These are phyloP conservation scores for Taeniopygia guttata DNA, from an alignment of 2,797 vertebrate species.

Conservation along the genomic window DNA sequence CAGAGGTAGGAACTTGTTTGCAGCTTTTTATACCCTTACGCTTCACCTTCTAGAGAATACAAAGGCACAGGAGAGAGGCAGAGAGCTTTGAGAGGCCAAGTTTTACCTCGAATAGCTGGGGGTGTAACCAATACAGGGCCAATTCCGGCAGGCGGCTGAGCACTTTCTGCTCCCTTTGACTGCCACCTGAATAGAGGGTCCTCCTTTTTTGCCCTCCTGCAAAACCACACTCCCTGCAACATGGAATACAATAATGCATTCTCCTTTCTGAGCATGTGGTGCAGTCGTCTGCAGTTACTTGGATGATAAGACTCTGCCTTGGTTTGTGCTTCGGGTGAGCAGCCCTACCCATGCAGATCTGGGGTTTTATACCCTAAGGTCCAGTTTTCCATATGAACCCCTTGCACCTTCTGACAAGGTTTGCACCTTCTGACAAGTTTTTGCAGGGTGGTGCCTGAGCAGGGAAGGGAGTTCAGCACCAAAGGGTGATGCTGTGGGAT, in stretches of 20 bases:
- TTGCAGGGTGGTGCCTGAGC: rapidly evolving
- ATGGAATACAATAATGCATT: rapidly evolving
- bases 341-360: rapidly evolving
- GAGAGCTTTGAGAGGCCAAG: constrained; percentile 54
- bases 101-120: constrained; percentile 42
- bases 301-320: neutral
- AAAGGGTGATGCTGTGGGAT: neutral
- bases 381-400: neutral
- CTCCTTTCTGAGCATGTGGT: rapidly evolving
- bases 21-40: constrained; percentile 85
- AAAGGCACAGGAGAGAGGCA: constrained; percentile 85
- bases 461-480: neutral
- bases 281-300: neutral
- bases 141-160: neutral
- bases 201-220: neutral
- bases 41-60: constrained; percentile 84
- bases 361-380: neutral
- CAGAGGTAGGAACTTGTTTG: constrained; percentile 87
- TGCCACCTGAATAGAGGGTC: constrained; percentile 11
- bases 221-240: neutral
- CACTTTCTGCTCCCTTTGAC: constrained; percentile 6
- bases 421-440: neutral
- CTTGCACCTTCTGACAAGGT: neutral
- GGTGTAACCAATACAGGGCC: constrained; percentile 32
- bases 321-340: neutral